These are phyloP conservation scores for Sandelia bainsii DNA, from an alignment of 2,797 vertebrate genomes.

Conservation along the genomic window DNA sequence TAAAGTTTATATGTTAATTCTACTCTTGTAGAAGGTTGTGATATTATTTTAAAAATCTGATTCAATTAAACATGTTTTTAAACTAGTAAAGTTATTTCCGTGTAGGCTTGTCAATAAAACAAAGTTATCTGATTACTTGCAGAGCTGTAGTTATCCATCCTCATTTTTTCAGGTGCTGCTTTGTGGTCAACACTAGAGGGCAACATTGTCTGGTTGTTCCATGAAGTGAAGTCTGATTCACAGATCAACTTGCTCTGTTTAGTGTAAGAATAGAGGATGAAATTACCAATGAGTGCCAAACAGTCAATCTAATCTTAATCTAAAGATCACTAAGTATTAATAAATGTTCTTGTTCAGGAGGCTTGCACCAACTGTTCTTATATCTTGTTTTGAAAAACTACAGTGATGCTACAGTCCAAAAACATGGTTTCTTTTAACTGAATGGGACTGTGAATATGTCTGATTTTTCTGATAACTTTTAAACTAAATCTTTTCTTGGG, in stretches of 20 bases:
- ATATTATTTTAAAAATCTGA: neutral
- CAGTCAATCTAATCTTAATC: conserved; percentile 4
- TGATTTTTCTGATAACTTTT: neutral
- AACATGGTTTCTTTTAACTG: neutral
- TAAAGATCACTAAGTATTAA: conserved; percentile 9
- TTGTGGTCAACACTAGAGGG: conserved; percentile 54
- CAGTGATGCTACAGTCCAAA: neutral
- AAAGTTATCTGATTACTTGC: neutral
- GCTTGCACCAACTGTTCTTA: neutral
- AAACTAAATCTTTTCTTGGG: neutral
- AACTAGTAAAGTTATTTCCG: no score
- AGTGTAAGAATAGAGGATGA: neutral
- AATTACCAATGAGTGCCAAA: neutral
- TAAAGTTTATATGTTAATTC: neutral
- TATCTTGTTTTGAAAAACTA: neutral
- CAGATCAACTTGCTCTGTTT: neutral
- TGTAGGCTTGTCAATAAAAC: neutral
- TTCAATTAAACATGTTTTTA: no score
- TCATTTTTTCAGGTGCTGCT: neutral
- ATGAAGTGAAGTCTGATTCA: neutral
- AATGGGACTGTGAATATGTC: conserved; percentile 1
- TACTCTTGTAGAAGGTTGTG: neutral
- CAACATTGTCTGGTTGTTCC: conserved; percentile 24
- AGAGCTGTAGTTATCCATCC: neutral
- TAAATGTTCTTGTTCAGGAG: conserved; percentile 30